A percentile compares a stretch with the other conserved stretches of the same genome.
Evolutionary conservation across 2,888 invertebrate genomes (phyloP).

Genomic region (Cryptocephalus primarius): DNA sequence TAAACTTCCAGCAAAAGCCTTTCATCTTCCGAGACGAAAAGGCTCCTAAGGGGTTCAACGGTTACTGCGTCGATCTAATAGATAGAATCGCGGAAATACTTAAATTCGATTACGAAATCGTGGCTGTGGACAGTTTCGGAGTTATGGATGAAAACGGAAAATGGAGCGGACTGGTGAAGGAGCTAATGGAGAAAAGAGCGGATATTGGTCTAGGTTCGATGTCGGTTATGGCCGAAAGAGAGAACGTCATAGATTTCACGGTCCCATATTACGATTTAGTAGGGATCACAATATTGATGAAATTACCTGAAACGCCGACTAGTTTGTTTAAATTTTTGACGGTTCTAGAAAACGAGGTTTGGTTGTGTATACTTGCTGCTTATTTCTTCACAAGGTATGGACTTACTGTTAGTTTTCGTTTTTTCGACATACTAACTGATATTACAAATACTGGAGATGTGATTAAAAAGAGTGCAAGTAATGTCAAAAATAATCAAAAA

Average conservation of each 20-base stretch:
- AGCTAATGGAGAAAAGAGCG: constrained; percentile 51
- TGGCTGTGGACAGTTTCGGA: constrained; percentile 76
- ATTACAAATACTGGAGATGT: too few relatives aligned
- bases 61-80: constrained; percentile 92
- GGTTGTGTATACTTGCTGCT: constrained; percentile 91
- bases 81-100: constrained; percentile 75
- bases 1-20: constrained; percentile 59
- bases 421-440: background rate
- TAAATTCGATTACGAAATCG: constrained; percentile 84
- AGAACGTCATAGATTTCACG: constrained; percentile 95
- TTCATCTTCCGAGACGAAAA: constrained; percentile 64
- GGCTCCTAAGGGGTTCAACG: constrained; percentile 57
- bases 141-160: constrained; percentile 73
- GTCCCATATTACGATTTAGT: constrained; percentile 97
- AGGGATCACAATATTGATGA: constrained; percentile 94
- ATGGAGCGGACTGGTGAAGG: constrained; percentile 47
- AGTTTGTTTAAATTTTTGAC: constrained; percentile 94
- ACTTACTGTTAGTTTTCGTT: constrained; percentile 1
- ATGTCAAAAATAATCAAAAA: too few relatives aligned
- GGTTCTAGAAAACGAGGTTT: constrained; percentile 90
- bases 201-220: constrained; percentile 90
- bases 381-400: constrained; percentile 83
- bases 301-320: constrained; percentile 76
- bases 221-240: constrained; percentile 95
- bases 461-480: too few relatives aligned